These are phyloP conservation scores for Hemaris fuciformis DNA, from an alignment of 2,888 invertebrate species.

Conservation along the genomic window DNA sequence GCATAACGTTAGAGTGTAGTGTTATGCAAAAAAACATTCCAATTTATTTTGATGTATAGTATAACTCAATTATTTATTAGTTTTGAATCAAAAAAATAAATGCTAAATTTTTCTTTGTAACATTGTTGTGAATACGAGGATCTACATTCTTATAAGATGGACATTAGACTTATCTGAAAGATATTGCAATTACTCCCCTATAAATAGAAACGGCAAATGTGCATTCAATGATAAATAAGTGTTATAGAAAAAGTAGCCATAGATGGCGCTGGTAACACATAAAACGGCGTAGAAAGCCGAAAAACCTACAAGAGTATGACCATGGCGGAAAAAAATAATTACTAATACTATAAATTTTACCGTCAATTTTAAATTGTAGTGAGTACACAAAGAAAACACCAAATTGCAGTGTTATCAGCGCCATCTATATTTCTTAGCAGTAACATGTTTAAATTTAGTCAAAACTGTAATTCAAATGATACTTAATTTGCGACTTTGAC, in stretches of 20 bases:
- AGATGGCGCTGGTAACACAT: conserved; percentile 2
- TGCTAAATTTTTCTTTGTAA: neutral
- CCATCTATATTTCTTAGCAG: neutral
- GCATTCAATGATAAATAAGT: neutral
- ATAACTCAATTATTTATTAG: neutral
- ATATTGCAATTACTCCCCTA: neutral
- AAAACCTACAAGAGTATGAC: neutral
- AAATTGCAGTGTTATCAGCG: neutral
- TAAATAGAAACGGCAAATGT: neutral
- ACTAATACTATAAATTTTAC: no score
- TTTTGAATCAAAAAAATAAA: neutral
- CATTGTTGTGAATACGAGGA: neutral
- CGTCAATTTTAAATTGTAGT: no score
- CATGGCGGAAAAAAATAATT: no score
- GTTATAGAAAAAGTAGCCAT: neutral
- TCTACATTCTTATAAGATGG: neutral
- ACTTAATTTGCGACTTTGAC: conserved; percentile 50
- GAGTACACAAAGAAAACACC: no score
- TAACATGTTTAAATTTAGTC: neutral
- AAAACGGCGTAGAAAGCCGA: neutral
- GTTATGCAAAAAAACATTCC: neutral
- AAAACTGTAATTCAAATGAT: neutral
- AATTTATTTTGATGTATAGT: neutral
- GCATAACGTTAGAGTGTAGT: neutral
- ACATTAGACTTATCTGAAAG: neutral